Evolutionary conservation across 2,113 vertebrate genomes (phyloP).

Genomic region (Fukomys damarensis): DNA sequence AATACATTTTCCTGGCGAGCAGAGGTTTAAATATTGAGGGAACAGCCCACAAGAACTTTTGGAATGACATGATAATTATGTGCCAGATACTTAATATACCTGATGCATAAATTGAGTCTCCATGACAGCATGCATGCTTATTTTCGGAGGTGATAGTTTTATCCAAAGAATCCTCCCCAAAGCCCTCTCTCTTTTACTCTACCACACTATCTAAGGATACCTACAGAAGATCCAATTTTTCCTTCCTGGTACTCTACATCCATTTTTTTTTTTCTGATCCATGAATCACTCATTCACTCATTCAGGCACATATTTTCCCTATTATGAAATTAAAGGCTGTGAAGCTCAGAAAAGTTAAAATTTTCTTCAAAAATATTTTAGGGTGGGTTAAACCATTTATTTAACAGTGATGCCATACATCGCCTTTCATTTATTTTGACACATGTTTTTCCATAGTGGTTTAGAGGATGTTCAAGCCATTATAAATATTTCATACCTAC

Average conservation of each 20-base stretch:
- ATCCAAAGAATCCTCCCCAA: background rate
- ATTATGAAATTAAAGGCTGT: background rate
- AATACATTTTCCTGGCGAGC: background rate
- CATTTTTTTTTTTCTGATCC: background rate
- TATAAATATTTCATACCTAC: background rate
- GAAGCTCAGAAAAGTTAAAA: background rate
- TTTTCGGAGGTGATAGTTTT: background rate
- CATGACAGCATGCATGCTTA: background rate
- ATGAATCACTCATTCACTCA: background rate
- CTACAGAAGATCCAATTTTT: background rate
- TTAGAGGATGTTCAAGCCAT: background rate
- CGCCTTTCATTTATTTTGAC: background rate
- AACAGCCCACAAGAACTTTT: background rate
- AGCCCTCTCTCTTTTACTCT: background rate
- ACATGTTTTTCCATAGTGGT: background rate
- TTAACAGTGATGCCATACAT: background rate
- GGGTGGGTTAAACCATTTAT: background rate
- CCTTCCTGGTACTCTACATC: background rate
- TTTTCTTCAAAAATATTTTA: background rate
- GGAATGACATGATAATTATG: background rate
- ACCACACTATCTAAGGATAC: background rate
- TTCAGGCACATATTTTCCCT: background rate
- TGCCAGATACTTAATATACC: background rate
- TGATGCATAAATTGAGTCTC: background rate
- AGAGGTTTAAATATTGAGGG: background rate